Conservation (phyloP, 2,797 vertebrate species). For the Cyclura pinguis region DNA sequence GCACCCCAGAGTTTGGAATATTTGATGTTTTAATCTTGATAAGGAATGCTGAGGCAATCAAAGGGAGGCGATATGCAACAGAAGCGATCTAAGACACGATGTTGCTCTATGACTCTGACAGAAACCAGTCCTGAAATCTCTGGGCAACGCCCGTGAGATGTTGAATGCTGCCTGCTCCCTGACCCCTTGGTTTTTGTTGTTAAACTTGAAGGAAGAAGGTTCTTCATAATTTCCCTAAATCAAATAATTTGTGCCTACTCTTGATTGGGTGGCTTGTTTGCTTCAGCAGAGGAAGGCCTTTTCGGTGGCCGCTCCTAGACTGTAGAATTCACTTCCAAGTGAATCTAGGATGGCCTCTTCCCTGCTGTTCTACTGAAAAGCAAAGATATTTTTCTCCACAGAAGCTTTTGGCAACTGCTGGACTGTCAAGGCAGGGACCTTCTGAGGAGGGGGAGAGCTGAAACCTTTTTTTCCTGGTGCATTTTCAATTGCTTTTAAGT, state of each 20-base stretch:
- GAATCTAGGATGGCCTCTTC: too few species aligned
- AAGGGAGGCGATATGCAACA: neutral
- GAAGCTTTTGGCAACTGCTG: too few species aligned
- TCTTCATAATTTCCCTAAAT: neutral
- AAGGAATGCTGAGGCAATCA: neutral
- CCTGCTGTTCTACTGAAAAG: too few species aligned
- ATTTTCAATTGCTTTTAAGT: too few species aligned
- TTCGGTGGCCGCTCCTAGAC: too few species aligned
- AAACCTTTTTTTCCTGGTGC: too few species aligned
- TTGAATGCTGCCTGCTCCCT: neutral
- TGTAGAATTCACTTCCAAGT: too few species aligned
- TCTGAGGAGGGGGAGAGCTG: too few species aligned
- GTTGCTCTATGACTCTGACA: neutral
- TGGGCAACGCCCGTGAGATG: neutral
- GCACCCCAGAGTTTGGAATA: neutral
- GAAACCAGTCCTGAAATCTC: slow-evolving; percentile 16
- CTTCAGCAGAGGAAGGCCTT: neutral
- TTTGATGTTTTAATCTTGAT: neutral
- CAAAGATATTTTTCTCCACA: too few species aligned
- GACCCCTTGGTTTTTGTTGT: neutral
- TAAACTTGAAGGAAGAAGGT: neutral
- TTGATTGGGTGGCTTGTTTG: neutral
- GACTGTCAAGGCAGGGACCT: too few species aligned
- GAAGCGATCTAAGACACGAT: neutral
- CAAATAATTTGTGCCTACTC: neutral